Evolutionary conservation across 2,797 vertebrate genomes (phyloP).

Genomic region (Eulemur rubriventer): DNA sequence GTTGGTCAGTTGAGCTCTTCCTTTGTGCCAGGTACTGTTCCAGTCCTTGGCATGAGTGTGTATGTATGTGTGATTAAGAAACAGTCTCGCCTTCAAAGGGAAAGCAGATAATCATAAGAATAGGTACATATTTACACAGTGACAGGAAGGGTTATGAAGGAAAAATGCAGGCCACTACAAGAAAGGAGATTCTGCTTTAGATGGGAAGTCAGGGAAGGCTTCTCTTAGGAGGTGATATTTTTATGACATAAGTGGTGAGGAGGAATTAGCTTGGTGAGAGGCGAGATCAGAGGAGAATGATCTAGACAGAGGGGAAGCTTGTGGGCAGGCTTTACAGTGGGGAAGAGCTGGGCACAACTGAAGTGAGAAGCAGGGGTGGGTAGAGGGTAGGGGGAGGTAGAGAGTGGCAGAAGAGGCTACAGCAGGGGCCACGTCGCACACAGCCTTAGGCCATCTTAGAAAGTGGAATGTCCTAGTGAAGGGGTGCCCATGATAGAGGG

Average conservation of each 20-base stretch:
- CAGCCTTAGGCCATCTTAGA: too few relatives aligned
- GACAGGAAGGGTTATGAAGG: neutral
- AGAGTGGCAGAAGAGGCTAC: neutral
- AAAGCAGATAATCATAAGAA: neutral
- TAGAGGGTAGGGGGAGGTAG: fast-evolving
- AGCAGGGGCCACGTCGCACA: neutral
- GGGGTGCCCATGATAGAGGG: neutral
- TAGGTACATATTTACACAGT: neutral
- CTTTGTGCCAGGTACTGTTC: neutral
- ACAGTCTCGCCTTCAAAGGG: neutral
- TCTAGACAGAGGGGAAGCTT: neutral
- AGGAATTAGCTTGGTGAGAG: neutral
- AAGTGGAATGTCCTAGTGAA: neutral
- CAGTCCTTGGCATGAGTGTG: neutral
- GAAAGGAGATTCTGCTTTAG: neutral
- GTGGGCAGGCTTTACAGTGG: neutral
- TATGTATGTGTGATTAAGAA: neutral
- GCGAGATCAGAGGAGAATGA: neutral
- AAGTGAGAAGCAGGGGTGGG: neutral
- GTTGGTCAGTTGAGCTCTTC: neutral
- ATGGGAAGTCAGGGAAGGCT: neutral
- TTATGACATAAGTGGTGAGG: neutral
- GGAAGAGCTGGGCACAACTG: neutral
- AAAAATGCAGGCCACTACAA: neutral
- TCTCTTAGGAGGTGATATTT: neutral